phyloP scores from a whole-genome alignment of 2,888 invertebrate genomes.

The Keiferia lycopersicella region DNA sequence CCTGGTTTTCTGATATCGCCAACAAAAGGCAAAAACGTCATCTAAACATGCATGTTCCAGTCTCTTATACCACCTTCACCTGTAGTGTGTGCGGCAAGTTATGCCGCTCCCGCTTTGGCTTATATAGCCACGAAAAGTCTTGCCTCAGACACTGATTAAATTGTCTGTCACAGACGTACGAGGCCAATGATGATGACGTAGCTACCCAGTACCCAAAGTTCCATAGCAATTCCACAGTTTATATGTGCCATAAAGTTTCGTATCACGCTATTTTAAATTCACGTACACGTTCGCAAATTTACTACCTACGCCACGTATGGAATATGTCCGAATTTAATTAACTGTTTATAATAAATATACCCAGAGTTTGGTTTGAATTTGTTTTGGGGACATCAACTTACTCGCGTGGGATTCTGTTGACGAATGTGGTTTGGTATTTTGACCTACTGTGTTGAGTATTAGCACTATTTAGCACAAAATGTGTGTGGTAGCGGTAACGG shows the following conservation, averaged over 20 bases:
- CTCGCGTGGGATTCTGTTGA: not conserved
- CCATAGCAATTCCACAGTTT: not conserved
- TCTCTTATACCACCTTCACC: too few relatives aligned
- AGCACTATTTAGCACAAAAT: not conserved
- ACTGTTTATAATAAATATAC: slow-evolving; percentile 4
- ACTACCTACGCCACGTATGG: not conserved
- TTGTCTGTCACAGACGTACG: too few relatives aligned
- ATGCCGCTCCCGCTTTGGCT: too few relatives aligned
- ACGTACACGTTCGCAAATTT: not conserved
- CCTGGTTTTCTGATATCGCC: too few relatives aligned
- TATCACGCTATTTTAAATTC: slow-evolving; percentile 2
- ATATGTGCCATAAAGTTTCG: not conserved
- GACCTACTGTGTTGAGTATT: not conserved
- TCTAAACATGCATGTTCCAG: too few relatives aligned
- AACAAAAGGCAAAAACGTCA: too few relatives aligned
- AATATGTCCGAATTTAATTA: slow-evolving; percentile 14
- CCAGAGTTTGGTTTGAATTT: slow-evolving; percentile 6
- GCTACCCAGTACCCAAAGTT: not conserved
- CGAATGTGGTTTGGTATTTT: slow-evolving; percentile 4
- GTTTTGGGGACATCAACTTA: not conserved
- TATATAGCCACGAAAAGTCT: too few relatives aligned
- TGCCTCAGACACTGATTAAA: too few relatives aligned
- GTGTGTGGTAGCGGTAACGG: too few relatives aligned
- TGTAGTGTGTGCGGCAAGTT: too few relatives aligned
- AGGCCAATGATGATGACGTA: too few relatives aligned